Percentiles rank a stretch among this genome's conserved stretches.
phyloP scores from a whole-genome alignment of 2,888 invertebrate species.

The Atethmia centrago region DNA sequence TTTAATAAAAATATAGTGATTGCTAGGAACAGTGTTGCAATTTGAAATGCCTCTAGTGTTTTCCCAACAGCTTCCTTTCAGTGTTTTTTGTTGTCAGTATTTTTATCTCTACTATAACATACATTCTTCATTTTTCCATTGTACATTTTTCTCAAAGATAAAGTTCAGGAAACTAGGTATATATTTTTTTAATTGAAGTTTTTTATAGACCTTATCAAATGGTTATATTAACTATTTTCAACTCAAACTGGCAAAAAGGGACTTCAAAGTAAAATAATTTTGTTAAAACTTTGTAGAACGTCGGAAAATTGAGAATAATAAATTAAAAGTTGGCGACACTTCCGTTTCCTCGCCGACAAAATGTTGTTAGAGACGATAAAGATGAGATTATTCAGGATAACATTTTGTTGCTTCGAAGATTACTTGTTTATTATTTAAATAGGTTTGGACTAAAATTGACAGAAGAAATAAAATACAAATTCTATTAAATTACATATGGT shows the following conservation, averaged over 20 bases:
- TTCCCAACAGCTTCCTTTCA: neutral
- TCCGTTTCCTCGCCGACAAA: conserved; percentile 31
- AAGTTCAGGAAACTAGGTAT: no score
- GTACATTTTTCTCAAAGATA: no score
- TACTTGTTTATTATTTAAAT: conserved; percentile 49
- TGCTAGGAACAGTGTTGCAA: neutral
- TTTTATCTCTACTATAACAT: neutral
- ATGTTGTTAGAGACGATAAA: conserved; percentile 48
- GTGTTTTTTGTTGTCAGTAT: neutral
- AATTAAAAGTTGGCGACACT: conserved; percentile 50
- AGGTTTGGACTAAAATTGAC: neutral
- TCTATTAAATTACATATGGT: no score
- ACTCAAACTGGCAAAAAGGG: neutral
- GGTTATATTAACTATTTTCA: no score
- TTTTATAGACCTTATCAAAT: no score
- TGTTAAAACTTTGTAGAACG: conserved; percentile 20
- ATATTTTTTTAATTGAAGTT: no score
- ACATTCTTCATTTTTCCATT: neutral
- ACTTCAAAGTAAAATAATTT: conserved; percentile 28
- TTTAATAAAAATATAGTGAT: neutral
- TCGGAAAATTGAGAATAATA: conserved; percentile 48
- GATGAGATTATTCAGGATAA: conserved; percentile 53
- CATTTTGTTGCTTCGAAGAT: conserved; percentile 46
- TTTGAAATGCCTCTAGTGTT: neutral
- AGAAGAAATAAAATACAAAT: no score